Conservation (phyloP, 2,113 vertebrate genomes). For the Perca schrenkii region DNA sequence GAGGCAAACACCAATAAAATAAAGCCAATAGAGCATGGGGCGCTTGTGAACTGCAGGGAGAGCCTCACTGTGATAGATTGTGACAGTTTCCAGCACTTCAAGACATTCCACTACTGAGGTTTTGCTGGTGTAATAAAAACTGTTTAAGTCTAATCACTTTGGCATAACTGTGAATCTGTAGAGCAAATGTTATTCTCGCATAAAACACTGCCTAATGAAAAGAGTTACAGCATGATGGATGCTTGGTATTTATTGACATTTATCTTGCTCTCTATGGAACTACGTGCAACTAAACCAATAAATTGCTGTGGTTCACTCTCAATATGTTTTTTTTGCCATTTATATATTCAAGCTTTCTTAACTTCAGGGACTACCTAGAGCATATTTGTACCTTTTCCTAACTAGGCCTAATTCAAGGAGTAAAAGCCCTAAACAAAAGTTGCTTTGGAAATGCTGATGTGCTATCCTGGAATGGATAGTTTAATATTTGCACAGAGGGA, state of each 20-base stretch:
- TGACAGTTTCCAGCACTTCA: slow-evolving; percentile 5
- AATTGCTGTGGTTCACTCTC: slow-evolving; percentile 18
- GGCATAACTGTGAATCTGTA: slow-evolving; percentile 29
- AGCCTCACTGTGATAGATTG: slow-evolving; percentile 16
- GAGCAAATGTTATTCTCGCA: slow-evolving; percentile 9
- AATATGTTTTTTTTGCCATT: slow-evolving; percentile 6
- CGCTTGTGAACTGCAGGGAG: not conserved
- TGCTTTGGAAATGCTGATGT: slow-evolving; percentile 59
- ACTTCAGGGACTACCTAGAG: slow-evolving; percentile 6
- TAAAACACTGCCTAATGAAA: slow-evolving; percentile 27
- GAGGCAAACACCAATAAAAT: slow-evolving; percentile 36
- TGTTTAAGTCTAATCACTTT: slow-evolving; percentile 32
- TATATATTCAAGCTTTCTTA: slow-evolving; percentile 6
- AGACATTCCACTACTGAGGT: slow-evolving; percentile 24
- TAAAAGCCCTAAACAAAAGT: slow-evolving; percentile 30
- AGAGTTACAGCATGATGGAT: slow-evolving; percentile 58
- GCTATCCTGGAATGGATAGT: slow-evolving; percentile 54
- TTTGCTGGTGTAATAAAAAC: slow-evolving; percentile 40
- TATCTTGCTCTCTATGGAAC: slow-evolving; percentile 42
- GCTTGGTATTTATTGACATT: slow-evolving; percentile 73
- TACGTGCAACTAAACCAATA: slow-evolving; percentile 34
- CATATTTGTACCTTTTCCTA: slow-evolving; percentile 8
- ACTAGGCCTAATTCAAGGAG: not conserved
- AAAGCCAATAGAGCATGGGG: slow-evolving; percentile 25
- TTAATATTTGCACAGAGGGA: slow-evolving; percentile 76